Percentiles rank a stretch among this genome's conserved stretches.
Conservation (phyloP, 2,797 vertebrate species). For the Hylomyscus alleni region DNA sequence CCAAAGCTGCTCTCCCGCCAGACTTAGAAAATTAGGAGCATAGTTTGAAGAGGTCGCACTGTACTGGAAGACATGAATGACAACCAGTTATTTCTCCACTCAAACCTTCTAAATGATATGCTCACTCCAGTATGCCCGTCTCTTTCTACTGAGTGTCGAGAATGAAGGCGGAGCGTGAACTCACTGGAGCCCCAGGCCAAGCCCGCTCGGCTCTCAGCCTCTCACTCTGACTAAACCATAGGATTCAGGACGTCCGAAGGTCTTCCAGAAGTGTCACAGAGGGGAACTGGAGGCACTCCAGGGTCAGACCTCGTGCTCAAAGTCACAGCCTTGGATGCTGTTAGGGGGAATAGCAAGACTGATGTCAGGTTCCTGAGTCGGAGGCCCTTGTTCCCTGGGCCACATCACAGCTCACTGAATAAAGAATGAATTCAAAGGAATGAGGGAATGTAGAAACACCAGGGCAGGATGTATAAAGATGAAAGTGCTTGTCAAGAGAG, state of each 20-base stretch:
- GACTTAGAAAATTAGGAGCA: not conserved
- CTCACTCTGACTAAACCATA: not conserved
- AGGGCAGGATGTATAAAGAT: accelerated
- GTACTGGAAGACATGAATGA: accelerated
- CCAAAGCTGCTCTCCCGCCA: not conserved
- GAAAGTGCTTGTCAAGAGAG: not conserved
- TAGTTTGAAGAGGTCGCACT: not conserved
- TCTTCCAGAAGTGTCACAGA: not conserved
- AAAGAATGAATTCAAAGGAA: not conserved
- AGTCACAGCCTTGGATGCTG: not conserved
- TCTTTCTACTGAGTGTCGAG: not conserved
- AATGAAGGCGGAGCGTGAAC: not conserved
- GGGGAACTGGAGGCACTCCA: not conserved
- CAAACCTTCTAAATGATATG: not conserved
- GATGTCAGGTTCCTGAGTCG: not conserved
- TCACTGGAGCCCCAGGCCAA: not conserved
- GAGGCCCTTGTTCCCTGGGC: not conserved
- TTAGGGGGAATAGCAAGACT: accelerated
- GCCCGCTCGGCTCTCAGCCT: not conserved
- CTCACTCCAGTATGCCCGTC: accelerated
- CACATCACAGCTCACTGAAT: not conserved
- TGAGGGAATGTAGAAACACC: accelerated
- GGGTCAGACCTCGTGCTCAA: not conserved
- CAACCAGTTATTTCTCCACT: not conserved
- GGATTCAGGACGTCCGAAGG: not conserved